Conservation (phyloP, 2,797 vertebrate genomes). For the Synanceia verrucosa region DNA sequence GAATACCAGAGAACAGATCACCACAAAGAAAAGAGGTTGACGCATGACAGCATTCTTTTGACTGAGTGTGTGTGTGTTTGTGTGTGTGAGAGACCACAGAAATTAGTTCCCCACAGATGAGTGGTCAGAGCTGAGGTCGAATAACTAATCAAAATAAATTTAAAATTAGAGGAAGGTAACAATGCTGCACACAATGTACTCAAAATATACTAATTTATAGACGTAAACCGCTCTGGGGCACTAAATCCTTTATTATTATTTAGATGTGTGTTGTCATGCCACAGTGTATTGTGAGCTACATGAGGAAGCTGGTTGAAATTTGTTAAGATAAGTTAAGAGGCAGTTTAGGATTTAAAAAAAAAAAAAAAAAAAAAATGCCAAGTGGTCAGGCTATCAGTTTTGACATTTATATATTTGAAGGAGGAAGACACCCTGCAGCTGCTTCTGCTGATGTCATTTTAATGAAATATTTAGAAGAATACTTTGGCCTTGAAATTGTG, state of each 20-base stretch:
- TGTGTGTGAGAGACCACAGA: conserved; percentile 14
- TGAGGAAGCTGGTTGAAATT: not conserved
- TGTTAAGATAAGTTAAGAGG: not conserved
- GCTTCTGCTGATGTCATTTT: not conserved
- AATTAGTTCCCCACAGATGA: conserved; percentile 50
- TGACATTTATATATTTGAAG: not conserved
- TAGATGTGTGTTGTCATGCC: not conserved
- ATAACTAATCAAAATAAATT: conserved; percentile 36
- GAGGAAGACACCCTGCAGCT: not conserved
- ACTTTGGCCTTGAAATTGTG: not conserved
- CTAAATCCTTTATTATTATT: not conserved
- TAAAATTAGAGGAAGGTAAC: conserved; percentile 22
- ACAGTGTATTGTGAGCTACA: not conserved
- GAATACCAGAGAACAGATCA: too few species aligned
- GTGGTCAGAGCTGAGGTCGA: conserved; percentile 3
- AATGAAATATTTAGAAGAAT: not conserved
- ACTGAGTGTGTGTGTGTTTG: not conserved
- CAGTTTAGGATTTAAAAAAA: not conserved
- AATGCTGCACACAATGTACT: not conserved
- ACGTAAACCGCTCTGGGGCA: not conserved
- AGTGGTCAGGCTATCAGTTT: not conserved
- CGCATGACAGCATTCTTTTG: not conserved
- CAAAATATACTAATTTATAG: not conserved
- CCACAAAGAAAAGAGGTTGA: conserved; percentile 1
- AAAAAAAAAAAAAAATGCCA: too few species aligned